A percentile compares a stretch with the other conserved stretches of the same genome.
phyloP scores from a whole-genome alignment of 2,888 invertebrate genomes.

The Cylloceria caligata region DNA sequence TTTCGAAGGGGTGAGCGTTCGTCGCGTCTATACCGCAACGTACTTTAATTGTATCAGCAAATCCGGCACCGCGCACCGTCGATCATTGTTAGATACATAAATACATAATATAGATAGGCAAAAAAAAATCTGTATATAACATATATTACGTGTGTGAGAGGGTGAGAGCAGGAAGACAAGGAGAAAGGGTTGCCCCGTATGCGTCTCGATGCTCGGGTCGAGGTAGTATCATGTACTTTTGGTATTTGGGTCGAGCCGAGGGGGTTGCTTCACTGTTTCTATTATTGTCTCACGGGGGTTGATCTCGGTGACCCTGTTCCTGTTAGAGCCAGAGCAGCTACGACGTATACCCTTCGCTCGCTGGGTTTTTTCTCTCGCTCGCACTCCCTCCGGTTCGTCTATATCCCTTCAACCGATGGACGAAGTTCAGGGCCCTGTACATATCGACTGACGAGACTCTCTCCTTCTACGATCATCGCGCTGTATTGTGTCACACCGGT shows the following conservation, averaged over 20 bases:
- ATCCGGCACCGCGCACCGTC: slow-evolving; percentile 41
- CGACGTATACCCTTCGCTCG: slow-evolving; percentile 33
- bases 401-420: slow-evolving; percentile 61
- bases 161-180: slow-evolving; percentile 36
- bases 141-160: slow-evolving; percentile 35
- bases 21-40: slow-evolving; percentile 78
- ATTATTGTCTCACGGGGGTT: slow-evolving; percentile 83
- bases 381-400: slow-evolving; percentile 52
- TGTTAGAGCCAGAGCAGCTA: slow-evolving; percentile 29
- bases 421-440: slow-evolving; percentile 51
- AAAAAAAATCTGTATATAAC: slow-evolving; percentile 40
- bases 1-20: slow-evolving; percentile 58
- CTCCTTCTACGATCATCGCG: slow-evolving; percentile 4
- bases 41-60: slow-evolving; percentile 82
- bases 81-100: slow-evolving; percentile 55
- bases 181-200: slow-evolving; percentile 43
- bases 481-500: slow-evolving; percentile 59
- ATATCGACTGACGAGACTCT: slow-evolving; percentile 43
- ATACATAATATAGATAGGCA: slow-evolving; percentile 42
- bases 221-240: slow-evolving; percentile 77
- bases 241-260: slow-evolving; percentile 77
- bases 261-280: slow-evolving; percentile 81
- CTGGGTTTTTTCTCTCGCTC: slow-evolving; percentile 24
- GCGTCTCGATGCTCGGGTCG: slow-evolving; percentile 21
- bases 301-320: slow-evolving; percentile 63